Percentiles rank a stretch among this genome's conserved stretches.
These are phyloP conservation scores for Paramormyrops kingsleyae DNA, from an alignment of 2,113 vertebrate genomes.

Conservation along the genomic window DNA sequence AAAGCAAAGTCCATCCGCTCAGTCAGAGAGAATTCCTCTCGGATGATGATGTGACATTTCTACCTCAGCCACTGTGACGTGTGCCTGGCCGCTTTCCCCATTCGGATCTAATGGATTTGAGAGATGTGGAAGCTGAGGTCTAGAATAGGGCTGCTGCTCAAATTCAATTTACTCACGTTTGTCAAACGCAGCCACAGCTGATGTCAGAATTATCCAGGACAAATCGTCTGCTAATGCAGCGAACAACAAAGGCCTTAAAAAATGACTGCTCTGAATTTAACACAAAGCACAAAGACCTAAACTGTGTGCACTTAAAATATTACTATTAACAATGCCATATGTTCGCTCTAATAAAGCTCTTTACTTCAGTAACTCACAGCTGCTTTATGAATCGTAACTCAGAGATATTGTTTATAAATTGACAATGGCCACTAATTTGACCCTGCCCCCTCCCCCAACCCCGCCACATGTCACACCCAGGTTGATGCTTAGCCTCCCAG, in stretches of 20 bases:
- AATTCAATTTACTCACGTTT: conserved; percentile 21
- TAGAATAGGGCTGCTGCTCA: background rate
- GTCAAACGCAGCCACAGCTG: conserved; percentile 8
- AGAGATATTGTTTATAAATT: background rate
- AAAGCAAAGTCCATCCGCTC: background rate
- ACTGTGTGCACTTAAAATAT: background rate
- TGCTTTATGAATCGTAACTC: conserved; percentile 11
- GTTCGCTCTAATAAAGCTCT: conserved; percentile 19
- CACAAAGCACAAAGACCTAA: conserved; percentile 26
- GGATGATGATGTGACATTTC: background rate
- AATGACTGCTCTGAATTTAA: conserved; percentile 20
- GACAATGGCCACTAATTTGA: background rate
- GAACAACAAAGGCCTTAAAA: conserved; percentile 22
- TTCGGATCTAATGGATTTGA: conserved; percentile 16
- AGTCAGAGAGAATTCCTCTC: background rate
- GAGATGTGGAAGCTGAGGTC: conserved; percentile 5
- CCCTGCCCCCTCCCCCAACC: background rate
- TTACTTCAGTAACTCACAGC: conserved; percentile 11
- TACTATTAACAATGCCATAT: conserved; percentile 29
- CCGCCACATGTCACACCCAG: background rate
- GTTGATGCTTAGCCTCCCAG: background rate
- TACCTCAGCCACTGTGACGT: background rate
- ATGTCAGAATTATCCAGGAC: conserved; percentile 21
- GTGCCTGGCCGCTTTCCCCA: background rate
- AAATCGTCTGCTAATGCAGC: conserved; percentile 21